Evolutionary conservation across 2,888 invertebrate genomes (phyloP), one percentile per base, ranked within the genome.

Genomic region (Caenorhabditis angaria): DNA sequence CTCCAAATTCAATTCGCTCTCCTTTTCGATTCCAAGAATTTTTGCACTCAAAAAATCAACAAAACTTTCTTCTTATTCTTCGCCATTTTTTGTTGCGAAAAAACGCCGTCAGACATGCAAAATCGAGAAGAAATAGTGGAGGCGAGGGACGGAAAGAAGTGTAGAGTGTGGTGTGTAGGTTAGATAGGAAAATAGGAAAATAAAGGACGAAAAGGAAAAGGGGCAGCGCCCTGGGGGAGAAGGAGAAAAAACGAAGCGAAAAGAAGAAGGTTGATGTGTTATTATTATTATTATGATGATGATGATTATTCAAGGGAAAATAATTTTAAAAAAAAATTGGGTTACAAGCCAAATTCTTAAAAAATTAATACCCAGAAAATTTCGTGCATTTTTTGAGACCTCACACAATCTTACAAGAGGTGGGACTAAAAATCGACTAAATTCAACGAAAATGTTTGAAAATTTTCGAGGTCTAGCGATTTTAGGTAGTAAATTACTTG

Each of bases 41-140:
- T 41, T 41, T 41, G 41, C 41, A 41, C 41, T 41, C 41, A 41
- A 41, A 41, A 41, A 41, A 41, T 41, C 41, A 41, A 41, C 41
- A 41, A 41, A 41, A 41, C 41, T 41, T 41, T 41, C 18, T 41
- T 41, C 41, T 41, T 41, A 18, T 18, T 14, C 41, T 41, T n/a
- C n/a, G n/a, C n/a, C n/a, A n/a, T n/a, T n/a, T n/a, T 41, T 41
- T 41, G 10, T 14, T 41, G 41, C 18, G 6, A 32, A 41, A 41
- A 41, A 41, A 41, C 10, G 10, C 18, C 3, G 41, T 3, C 6
- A 6, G 10, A 18, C 32, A 5, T 12, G 32, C 32, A 41, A 41
- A 6, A 3, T 3, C 14, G 18, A 41, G 2, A 14, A 41, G 18
- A 41, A 41, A 41, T 41, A 41, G 41, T 41, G 18, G 10, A 18